phyloP scores from a whole-genome alignment of 2,113 vertebrate genomes.

The Promerops cafer region DNA sequence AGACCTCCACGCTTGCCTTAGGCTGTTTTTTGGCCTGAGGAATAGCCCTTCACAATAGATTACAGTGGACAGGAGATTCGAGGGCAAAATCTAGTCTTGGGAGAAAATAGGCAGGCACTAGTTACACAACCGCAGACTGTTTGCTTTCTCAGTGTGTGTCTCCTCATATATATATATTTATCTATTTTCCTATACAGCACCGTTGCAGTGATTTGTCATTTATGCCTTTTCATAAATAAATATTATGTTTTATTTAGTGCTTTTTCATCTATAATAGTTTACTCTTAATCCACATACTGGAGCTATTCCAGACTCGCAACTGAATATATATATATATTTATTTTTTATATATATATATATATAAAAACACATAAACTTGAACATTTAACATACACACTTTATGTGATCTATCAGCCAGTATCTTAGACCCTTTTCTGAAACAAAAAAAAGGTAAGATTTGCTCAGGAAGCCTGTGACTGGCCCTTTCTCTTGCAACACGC shows the following conservation, averaged over 20 bases:
- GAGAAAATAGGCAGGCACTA: neutral
- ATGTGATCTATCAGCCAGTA: slow-evolving; percentile 36
- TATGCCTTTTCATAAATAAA: slow-evolving; percentile 73
- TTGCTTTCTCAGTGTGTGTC: slow-evolving; percentile 1
- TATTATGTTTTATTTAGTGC: slow-evolving; percentile 65
- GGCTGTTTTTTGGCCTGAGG: neutral
- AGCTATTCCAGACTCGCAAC: slow-evolving; percentile 61
- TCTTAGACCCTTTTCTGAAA: neutral
- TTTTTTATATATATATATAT: neutral
- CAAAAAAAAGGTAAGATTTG: neutral
- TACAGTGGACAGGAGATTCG: neutral
- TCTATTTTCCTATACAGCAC: neutral
- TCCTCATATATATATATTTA: neutral
- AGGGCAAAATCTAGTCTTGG: neutral
- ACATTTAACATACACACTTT: slow-evolving; percentile 55
- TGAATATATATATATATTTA: slow-evolving; percentile 54
- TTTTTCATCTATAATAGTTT: slow-evolving; percentile 66
- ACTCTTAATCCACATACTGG: slow-evolving; percentile 66
- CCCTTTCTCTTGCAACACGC: neutral
- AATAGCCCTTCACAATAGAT: neutral
- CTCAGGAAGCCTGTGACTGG: neutral
- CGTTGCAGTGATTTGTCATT: slow-evolving; percentile 7
- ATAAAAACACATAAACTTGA: slow-evolving; percentile 43
- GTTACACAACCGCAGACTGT: neutral
- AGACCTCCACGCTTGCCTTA: neutral